These are phyloP conservation scores for Aphidius gifuensis DNA, from an alignment of 1,140 invertebrate genomes.

Conservation along the genomic window DNA sequence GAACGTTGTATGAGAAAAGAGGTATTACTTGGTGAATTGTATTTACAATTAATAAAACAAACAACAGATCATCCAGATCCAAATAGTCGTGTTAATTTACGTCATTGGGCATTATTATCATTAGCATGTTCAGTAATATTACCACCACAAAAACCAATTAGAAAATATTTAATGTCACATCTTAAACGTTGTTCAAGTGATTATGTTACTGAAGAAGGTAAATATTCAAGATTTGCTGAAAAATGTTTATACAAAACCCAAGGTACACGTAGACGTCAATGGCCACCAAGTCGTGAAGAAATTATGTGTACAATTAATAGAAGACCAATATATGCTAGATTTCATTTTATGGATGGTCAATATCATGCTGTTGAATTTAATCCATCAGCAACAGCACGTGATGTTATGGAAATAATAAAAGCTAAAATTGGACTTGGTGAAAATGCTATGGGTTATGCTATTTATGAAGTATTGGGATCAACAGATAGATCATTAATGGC, in stretches of 20 bases:
- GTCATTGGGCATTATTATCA: conserved; percentile 90
- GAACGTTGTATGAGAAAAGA: conserved; percentile 89
- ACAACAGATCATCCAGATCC: conserved; percentile 92
- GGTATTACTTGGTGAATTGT: conserved; percentile 83
- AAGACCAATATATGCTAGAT: conserved; percentile 84
- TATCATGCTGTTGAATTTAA: conserved; percentile 94
- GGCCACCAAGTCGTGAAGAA: conserved; percentile 90
- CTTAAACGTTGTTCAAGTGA: conserved; percentile 85
- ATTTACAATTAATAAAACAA: conserved; percentile 90
- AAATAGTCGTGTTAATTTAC: conserved; percentile 79
- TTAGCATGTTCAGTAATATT: conserved; percentile 84
- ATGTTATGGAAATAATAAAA: conserved; percentile 86
- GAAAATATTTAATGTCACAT: conserved; percentile 88
- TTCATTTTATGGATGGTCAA: conserved; percentile 92
- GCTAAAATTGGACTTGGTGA: conserved; percentile 87
- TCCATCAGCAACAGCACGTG: conserved; percentile 87
- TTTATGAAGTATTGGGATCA: conserved; percentile 77
- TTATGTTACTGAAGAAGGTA: conserved; percentile 88
- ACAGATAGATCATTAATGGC: conserved; percentile 79
- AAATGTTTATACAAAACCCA: conserved; percentile 85
- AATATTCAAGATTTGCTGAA: conserved; percentile 90
- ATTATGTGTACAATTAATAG: conserved; percentile 90
- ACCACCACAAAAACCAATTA: conserved; percentile 77
- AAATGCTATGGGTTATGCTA: conserved; percentile 75
- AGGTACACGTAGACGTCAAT: conserved; percentile 81